Evolutionary conservation across 2,113 vertebrate species (phyloP), one percentile per base, ranked within the genome.

Genomic region (Rhinolophus sinicus): DNA sequence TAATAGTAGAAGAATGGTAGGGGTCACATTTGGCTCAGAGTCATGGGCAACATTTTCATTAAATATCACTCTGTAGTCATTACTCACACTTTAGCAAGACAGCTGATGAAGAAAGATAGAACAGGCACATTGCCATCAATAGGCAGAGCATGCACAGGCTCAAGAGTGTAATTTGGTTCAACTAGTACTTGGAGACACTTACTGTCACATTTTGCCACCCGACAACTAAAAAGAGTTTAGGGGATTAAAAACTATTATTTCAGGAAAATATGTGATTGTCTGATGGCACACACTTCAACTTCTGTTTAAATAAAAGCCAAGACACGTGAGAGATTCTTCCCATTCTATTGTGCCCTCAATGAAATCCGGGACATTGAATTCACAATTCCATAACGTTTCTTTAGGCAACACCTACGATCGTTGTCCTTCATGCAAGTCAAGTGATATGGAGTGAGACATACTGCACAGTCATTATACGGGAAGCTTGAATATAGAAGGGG

Each of bases 141-240:
- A 97, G 78, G 64, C 75, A 73, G 82, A 83, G 33, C 86, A 95
- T 9, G 15, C 89, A 92, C 22, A 52, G 22, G 5, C 92, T 97
- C 75, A 56, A 93, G 94, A 97, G 89, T 72, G 14, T 93, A 92
- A 97, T 96, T 90, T 94, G 93, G 54, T 95, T 93, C 9, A 0
- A 84, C 92, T 67, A 44, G 89, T 93, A 95, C 94, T 93, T 95
- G 87, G 95, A 96, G 95, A 96, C 93, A 97, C 93, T 97, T 89
- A 80, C 58, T 96, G 78, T 97, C 93, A 96, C 82, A 76, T 96
- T 96, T 95, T 93, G 65, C 54, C 60, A 93, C 83, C 83, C 83
- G 93, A 88, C 58, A 92, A 90, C 82, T 75, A 67, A 90, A 92
- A 97, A 67, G 81, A 96, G 64, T 96, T 95, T 94, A 94, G 54